Evolutionary conservation across 2,797 vertebrate genomes (phyloP).

Genomic region (Philypnodon macrostomus): DNA sequence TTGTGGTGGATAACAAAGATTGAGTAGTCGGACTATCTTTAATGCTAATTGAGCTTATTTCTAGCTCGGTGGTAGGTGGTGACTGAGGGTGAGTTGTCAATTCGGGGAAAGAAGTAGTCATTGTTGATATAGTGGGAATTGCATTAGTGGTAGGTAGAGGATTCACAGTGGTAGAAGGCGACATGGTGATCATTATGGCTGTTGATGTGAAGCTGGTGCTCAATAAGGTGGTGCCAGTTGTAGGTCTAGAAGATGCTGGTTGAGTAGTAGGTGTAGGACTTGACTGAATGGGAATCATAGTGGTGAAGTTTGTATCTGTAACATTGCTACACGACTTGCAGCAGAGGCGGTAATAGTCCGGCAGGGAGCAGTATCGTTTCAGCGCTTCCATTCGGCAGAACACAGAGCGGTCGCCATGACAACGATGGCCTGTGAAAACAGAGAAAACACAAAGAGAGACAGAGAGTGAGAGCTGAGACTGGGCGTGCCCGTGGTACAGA

Average conservation of each 20-base stretch:
- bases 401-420: constrained; percentile 90
- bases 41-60: constrained; percentile 18
- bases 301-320: constrained; percentile 49
- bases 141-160: constrained; percentile 15
- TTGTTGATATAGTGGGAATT: constrained; percentile 16
- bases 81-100: constrained; percentile 21
- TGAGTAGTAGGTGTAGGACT: constrained; percentile 1
- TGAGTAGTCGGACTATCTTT: constrained; percentile 25
- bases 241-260: constrained; percentile 26
- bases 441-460: constrained; percentile 59
- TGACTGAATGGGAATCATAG: constrained; percentile 13
- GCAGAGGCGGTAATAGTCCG: constrained; percentile 87
- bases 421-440: constrained; percentile 84
- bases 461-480: constrained; percentile 60
- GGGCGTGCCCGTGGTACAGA: constrained; percentile 31
- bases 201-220: constrained; percentile 23
- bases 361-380: constrained; percentile 87
- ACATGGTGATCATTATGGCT: constrained; percentile 15
- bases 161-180: constrained; percentile 21
- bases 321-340: constrained; percentile 86
- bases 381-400: constrained; percentile 92
- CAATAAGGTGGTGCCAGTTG: background rate
- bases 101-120: constrained; percentile 11
- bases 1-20: constrained; percentile 3
- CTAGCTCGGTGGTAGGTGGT: constrained; percentile 31